Percentiles rank a stretch among this genome's conserved stretches.
These are phyloP conservation scores for Epistrophe eligans DNA, from an alignment of 2,888 invertebrate species.

Conservation along the genomic window DNA sequence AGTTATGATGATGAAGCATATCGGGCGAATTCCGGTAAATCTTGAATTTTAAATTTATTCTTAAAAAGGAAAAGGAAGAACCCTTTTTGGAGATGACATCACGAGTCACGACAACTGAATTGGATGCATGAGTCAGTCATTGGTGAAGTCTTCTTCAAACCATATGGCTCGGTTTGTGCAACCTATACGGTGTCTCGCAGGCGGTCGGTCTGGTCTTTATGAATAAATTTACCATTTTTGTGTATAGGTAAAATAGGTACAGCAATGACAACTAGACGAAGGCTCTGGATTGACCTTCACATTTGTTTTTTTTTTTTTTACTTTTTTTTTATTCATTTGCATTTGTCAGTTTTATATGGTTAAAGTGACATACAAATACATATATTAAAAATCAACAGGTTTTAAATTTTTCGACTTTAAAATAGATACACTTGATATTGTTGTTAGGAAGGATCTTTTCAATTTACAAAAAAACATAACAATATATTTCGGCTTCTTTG, in stretches of 20 bases:
- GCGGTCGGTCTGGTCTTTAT: slow-evolving; percentile 14
- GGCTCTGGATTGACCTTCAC: slow-evolving; percentile 66
- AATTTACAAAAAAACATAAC: background rate
- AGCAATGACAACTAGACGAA: slow-evolving; percentile 1
- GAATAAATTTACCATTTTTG: slow-evolving; percentile 58
- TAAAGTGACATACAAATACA: background rate
- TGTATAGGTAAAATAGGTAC: slow-evolving; percentile 28
- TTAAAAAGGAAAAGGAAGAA: background rate
- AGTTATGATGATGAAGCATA: background rate
- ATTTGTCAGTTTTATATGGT: background rate
- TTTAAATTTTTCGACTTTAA: slow-evolving; percentile 17
- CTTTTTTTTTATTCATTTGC: background rate
- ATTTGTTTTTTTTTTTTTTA: slow-evolving; percentile 14
- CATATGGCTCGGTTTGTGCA: slow-evolving; percentile 28
- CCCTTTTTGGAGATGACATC: slow-evolving; percentile 58
- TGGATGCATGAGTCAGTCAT: slow-evolving; percentile 37
- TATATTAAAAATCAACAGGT: slow-evolving; percentile 30
- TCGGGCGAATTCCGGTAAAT: slow-evolving; percentile 3
- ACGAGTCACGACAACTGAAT: background rate
- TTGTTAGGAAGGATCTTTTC: background rate
- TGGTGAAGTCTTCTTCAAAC: background rate
- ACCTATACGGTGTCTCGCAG: background rate
- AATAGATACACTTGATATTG: background rate
- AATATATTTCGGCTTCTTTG: background rate
- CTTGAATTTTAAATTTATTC: background rate